phyloP scores from a whole-genome alignment of 1,140 invertebrate genomes.

The Bradysia coprophila region DNA sequence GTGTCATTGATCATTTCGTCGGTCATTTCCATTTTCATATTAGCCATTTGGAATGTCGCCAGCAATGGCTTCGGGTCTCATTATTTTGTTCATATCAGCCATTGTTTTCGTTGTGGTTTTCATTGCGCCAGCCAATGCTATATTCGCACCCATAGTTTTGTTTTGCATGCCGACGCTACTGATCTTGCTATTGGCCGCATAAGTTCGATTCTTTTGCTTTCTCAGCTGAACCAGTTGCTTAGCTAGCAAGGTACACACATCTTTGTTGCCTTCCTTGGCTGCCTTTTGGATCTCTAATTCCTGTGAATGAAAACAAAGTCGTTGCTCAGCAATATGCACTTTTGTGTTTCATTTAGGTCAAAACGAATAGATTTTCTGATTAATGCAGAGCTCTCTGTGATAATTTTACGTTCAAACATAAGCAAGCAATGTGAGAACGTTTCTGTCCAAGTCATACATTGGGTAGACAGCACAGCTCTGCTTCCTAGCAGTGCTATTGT shows the following conservation, averaged over 20 bases:
- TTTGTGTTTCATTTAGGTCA: too few relatives aligned
- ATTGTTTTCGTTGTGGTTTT: slow-evolving; percentile 72
- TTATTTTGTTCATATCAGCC: slow-evolving; percentile 69
- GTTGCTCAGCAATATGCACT: too few relatives aligned
- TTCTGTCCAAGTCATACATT: too few relatives aligned
- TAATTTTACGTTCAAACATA: too few relatives aligned
- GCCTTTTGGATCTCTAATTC: slow-evolving; percentile 78
- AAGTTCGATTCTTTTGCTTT: slow-evolving; percentile 72
- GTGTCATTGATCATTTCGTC: slow-evolving; percentile 91
- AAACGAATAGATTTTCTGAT: too few relatives aligned
- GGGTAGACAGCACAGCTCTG: too few relatives aligned
- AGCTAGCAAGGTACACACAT: slow-evolving; percentile 63
- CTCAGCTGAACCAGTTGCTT: slow-evolving; percentile 75
- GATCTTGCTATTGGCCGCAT: slow-evolving; percentile 58
- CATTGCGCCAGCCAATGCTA: slow-evolving; percentile 72
- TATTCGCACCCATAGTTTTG: slow-evolving; percentile 75
- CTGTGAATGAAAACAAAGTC: too few relatives aligned
- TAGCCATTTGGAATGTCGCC: slow-evolving; percentile 66
- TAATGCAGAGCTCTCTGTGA: too few relatives aligned
- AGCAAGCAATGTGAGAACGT: too few relatives aligned
- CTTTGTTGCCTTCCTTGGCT: slow-evolving; percentile 71
- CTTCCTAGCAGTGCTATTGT: too few relatives aligned
- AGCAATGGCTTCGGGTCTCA: slow-evolving; percentile 69
- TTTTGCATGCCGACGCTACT: slow-evolving; percentile 62
- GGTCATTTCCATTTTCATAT: slow-evolving; percentile 81